Percentiles rank a stretch among this genome's conserved stretches.
Evolutionary conservation across 2,113 vertebrate genomes (phyloP).

Genomic region (human): DNA sequence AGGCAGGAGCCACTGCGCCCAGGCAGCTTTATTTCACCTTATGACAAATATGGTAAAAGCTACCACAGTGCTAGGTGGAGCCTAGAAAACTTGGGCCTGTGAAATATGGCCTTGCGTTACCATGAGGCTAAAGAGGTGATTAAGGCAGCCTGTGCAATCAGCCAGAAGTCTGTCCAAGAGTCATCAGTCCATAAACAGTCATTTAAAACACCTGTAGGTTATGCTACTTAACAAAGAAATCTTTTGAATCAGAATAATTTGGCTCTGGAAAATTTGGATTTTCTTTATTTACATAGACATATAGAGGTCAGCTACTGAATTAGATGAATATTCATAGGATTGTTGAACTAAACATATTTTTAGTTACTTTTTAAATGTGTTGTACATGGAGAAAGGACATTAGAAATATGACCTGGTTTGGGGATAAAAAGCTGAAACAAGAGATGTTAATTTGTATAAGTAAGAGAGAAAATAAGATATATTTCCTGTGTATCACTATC

Average conservation of each 20-base stretch:
- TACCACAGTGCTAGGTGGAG: background rate
- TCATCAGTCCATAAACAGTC: background rate
- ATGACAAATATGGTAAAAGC: background rate
- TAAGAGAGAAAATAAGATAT: background rate
- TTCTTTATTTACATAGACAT: slow-evolving; percentile 10
- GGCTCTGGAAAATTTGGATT: background rate
- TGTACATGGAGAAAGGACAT: background rate
- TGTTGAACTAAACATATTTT: background rate
- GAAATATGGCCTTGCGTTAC: background rate
- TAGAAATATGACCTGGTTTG: background rate
- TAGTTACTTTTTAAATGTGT: background rate
- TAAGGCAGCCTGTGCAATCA: background rate
- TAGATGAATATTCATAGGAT: background rate
- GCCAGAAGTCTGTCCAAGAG: background rate
- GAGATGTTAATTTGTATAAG: background rate
- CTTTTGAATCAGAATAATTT: background rate
- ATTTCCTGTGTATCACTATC: background rate
- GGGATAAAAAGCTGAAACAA: background rate
- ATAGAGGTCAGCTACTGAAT: background rate
- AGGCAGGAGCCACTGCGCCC: too few relatives aligned
- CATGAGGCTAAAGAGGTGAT: too few relatives aligned
- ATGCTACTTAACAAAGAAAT: background rate
- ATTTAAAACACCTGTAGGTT: background rate
- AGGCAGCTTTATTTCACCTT: background rate
- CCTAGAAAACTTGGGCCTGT: background rate